A percentile compares a stretch with the other conserved stretches of the same genome.
Conservation (phyloP, 2,888 invertebrate genomes). For the Tetheella fluctuosa region DNA sequence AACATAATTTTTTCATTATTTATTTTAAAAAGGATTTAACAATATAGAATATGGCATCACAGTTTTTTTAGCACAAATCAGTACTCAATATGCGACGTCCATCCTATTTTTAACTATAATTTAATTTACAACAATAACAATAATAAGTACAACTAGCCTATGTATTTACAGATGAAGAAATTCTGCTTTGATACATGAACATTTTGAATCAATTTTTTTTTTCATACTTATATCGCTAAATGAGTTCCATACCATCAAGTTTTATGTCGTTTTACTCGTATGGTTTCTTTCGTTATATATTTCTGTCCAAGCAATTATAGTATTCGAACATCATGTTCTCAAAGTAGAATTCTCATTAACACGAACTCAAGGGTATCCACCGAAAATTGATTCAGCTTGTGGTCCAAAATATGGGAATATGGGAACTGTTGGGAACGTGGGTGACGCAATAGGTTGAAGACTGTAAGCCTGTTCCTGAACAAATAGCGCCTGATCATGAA, state of each 20-base stretch:
- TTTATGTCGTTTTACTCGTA: no score
- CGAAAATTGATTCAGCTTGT: conserved; percentile 45
- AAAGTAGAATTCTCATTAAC: conserved; percentile 7
- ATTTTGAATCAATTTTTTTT: not conserved
- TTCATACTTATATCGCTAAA: not conserved
- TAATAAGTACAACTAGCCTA: conserved; percentile 8
- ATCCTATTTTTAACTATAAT: conserved; percentile 9
- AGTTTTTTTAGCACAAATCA: conserved; percentile 8
- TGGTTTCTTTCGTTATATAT: not conserved
- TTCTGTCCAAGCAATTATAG: not conserved
- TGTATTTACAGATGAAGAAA: conserved; percentile 7
- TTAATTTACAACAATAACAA: conserved; percentile 13
- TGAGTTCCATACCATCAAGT: not conserved
- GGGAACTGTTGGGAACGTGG: conserved; percentile 61
- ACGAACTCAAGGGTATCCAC: not conserved
- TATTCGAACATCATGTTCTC: conserved; percentile 6
- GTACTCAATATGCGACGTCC: conserved; percentile 11
- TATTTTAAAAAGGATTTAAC: conserved; percentile 12
- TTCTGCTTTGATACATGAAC: conserved; percentile 3
- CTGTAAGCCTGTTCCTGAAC: conserved; percentile 12
- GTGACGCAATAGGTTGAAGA: conserved; percentile 29
- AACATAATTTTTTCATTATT: not conserved
- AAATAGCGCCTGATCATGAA: conserved; percentile 28
- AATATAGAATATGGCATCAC: conserved; percentile 13
- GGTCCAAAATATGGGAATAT: conserved; percentile 72